Base-by-base conservation (phyloP, 2,797 vertebrate genomes). In the Pseudopleuronectes americanus region DNA sequence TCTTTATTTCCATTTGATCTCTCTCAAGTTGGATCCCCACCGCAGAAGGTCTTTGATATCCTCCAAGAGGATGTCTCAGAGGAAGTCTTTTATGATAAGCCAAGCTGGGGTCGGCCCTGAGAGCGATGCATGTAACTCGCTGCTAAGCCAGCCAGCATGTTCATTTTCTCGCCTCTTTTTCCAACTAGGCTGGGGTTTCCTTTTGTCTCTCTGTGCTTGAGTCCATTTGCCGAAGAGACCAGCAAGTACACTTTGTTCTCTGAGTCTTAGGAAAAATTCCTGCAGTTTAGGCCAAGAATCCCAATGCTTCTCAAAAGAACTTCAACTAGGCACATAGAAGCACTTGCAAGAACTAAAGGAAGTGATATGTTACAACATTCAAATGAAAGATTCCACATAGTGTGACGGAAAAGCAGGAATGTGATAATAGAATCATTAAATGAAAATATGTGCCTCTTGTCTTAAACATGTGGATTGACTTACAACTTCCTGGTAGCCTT, bases 51-150 rank as follows among this genome's bases (percentile, higher is more conserved):
- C 84, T 90, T 91, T 90, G 84, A 89, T 89, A 74, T 84, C 51
- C 67, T 84, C 72, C 68, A 74, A 83, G 74, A 83, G 79, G 88
- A 89, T 84, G 87, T 89, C 80, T 83, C 83, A 81, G 68, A 86
- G 83, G 80, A 88, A 88, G 76, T 65, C 84, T 87, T 91, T 88
- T 72, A 86, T 79, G 80, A 86, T 83, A 77, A 80, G 82, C 83
- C 87, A 89, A 81, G 80, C 76, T 68, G 69, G 62, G 62, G 73
- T 70, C 56, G 68, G 80, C 80, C 76, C 76, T 79, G 82, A 84
- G 64, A 71, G 54, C 28, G 2, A 60, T 57, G 67, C 79, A 64
- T 84, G 73, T 80, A 76, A 76, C 61, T 75, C 12, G 7, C 62
- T 2, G 47, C 64, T 71, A 53, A 79, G 74, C 52, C 59, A 59